Percentiles rank a stretch among this genome's conserved stretches.
Conservation (phyloP, 2,888 invertebrate species). For the Stomorhina lunata region DNA sequence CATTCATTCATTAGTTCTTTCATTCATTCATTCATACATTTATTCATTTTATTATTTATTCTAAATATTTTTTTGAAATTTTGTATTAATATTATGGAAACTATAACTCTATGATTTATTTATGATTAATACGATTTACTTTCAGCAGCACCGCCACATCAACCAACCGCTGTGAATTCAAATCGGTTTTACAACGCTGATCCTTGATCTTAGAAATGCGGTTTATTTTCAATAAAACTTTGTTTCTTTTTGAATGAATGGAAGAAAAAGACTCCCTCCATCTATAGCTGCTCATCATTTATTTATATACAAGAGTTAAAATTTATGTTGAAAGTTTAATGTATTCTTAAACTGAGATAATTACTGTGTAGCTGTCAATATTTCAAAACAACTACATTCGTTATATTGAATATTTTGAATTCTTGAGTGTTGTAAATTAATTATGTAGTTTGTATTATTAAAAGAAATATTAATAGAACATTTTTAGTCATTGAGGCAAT, state of each 20-base stretch:
- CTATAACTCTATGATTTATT: conserved; percentile 51
- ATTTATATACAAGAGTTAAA: too few species aligned
- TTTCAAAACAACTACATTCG: conserved; percentile 20
- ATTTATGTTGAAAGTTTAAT: conserved; percentile 58
- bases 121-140: not conserved
- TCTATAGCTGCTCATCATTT: conserved; percentile 21
- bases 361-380: conserved; percentile 58
- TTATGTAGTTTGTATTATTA: too few species aligned
- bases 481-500: too few species aligned
- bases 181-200: conserved; percentile 25
- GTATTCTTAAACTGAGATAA: conserved; percentile 56
- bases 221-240: conserved; percentile 21
- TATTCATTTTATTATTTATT: not conserved
- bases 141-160: not conserved
- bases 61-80: conserved; percentile 37
- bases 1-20: not conserved
- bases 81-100: conserved; percentile 46
- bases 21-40: not conserved
- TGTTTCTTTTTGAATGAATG: not conserved
- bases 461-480: too few species aligned
- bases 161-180: conserved; percentile 54
- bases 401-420: conserved; percentile 10
- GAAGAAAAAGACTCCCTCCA: too few species aligned
- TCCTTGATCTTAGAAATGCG: conserved; percentile 42
- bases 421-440: not conserved